Percentiles rank a stretch among this genome's conserved stretches.
Conservation (phyloP, 37 sponge, comb jelly and placozoan species). For the Beroe forskalii region DNA sequence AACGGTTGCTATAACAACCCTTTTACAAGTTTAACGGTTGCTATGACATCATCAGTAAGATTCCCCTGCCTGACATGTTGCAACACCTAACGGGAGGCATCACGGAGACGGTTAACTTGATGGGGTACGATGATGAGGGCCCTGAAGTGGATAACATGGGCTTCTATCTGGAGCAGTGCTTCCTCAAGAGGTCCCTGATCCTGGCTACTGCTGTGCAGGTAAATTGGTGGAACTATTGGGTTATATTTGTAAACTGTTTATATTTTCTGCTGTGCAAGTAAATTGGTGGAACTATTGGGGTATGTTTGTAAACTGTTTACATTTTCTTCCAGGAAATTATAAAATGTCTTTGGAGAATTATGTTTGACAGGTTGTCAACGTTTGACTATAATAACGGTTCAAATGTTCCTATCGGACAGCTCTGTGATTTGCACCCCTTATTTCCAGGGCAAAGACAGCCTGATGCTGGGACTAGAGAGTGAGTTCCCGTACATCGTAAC, state of each 20-base stretch:
- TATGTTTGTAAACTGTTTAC: too few relatives aligned
- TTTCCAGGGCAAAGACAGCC: not conserved
- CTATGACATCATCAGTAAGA: conserved; percentile 34
- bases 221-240: too few relatives aligned
- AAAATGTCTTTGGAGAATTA: too few relatives aligned
- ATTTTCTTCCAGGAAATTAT: too few relatives aligned
- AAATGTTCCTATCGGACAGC: too few relatives aligned
- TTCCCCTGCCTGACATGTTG: conserved; percentile 14
- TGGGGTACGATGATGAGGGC: not conserved
- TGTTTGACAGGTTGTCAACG: too few relatives aligned
- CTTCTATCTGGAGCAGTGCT: not conserved
- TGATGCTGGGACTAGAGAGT: conserved; percentile 41
- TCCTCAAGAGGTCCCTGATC: not conserved
- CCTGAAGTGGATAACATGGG: not conserved
- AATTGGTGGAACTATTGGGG: too few relatives aligned
- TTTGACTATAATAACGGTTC: too few relatives aligned
- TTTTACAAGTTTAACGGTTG: conserved; percentile 30
- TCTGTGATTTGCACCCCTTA: too few relatives aligned
- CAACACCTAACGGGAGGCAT: conserved; percentile 29
- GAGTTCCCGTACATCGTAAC: conserved; percentile 40
- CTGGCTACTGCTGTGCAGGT: conserved; percentile 26
- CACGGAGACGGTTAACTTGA: conserved; percentile 33
- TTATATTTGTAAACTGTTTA: too few relatives aligned
- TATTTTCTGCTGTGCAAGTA: too few relatives aligned
- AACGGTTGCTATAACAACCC: not conserved